These are phyloP conservation scores for Podocnemis expansa DNA, from an alignment of 2,113 vertebrate genomes.

Conservation along the genomic window DNA sequence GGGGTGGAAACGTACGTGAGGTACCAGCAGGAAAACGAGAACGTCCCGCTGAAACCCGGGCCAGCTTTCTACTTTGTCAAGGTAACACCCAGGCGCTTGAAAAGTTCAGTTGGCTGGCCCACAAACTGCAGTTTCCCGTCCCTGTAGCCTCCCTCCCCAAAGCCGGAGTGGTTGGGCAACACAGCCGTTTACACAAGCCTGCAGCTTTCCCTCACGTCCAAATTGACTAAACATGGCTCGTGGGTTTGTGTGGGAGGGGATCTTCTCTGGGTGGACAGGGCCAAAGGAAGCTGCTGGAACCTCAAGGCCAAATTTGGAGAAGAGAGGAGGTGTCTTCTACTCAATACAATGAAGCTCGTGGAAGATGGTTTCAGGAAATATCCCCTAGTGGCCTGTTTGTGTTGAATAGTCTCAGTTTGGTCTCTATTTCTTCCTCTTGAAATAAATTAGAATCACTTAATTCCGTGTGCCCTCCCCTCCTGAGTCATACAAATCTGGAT, in stretches of 20 bases:
- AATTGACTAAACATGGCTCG: background rate
- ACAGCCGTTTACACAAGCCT: background rate
- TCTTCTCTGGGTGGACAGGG: background rate
- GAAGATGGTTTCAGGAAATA: background rate
- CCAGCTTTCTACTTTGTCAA: constrained; percentile 93
- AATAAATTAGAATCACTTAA: background rate
- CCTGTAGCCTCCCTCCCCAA: background rate
- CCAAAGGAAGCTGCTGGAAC: background rate
- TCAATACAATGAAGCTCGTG: background rate
- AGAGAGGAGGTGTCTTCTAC: constrained; percentile 9
- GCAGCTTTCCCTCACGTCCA: background rate
- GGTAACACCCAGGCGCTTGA: too few species aligned
- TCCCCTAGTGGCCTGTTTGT: accelerated
- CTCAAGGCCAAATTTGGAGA: background rate
- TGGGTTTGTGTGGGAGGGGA: background rate
- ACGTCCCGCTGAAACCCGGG: constrained; percentile 85
- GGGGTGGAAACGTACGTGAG: constrained; percentile 89
- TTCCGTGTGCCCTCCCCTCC: too few species aligned
- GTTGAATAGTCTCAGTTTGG: background rate
- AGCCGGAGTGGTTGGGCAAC: background rate
- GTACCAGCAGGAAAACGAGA: constrained; percentile 86
- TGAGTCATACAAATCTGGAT: background rate
- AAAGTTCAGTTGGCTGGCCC: too few species aligned
- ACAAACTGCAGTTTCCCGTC: too few species aligned
- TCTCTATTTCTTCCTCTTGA: background rate